Conservation (phyloP, 2,113 vertebrate genomes). For the Paratilapia polleni region DNA sequence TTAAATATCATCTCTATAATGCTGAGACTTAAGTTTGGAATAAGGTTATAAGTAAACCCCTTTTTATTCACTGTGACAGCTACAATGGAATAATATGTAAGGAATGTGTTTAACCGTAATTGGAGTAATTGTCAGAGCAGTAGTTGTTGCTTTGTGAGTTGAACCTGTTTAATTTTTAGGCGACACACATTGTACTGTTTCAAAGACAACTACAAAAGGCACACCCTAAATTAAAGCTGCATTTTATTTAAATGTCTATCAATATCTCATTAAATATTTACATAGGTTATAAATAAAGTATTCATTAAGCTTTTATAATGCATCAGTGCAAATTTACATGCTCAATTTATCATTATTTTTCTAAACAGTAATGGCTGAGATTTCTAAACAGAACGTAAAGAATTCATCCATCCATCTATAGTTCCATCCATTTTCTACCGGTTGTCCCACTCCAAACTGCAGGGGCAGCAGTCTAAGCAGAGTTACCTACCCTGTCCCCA, state of each 20-base stretch:
- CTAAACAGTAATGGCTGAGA: neutral
- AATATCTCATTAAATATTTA: neutral
- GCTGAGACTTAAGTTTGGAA: neutral
- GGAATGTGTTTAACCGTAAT: neutral
- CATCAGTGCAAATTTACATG: neutral
- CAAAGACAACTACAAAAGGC: neutral
- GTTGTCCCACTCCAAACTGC: neutral
- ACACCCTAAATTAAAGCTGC: neutral
- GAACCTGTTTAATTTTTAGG: neutral
- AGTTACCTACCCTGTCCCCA: too few species aligned
- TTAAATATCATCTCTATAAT: neutral
- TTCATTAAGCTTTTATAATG: neutral
- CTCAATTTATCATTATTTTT: neutral
- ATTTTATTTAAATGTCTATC: neutral
- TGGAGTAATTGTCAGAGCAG: neutral
- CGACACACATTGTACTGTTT: neutral
- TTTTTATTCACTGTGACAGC: neutral
- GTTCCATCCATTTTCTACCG: too few species aligned
- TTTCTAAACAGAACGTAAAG: neutral
- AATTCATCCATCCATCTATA: neutral
- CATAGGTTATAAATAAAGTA: neutral
- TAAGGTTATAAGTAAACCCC: neutral
- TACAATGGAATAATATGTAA: neutral
- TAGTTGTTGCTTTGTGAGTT: neutral
- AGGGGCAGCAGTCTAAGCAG: neutral